Conservation (phyloP, 2,797 vertebrate species). For the Cheirogaleus major region DNA sequence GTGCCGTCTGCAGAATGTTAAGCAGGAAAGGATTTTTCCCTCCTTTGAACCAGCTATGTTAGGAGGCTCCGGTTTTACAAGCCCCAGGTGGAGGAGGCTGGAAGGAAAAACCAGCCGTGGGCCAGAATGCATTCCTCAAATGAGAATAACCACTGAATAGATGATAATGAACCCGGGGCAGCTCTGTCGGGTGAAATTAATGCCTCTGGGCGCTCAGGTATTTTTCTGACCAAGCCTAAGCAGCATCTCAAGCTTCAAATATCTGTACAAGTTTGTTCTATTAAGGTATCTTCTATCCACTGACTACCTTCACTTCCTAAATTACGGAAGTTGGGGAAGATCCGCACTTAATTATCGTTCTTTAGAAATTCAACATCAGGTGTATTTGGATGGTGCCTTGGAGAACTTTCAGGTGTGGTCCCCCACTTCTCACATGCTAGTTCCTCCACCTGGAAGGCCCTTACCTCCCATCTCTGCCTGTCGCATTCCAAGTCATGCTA, state of each 20-base stretch:
- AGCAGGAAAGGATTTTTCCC: conserved; percentile 62
- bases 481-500: neutral
- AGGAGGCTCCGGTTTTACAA: neutral
- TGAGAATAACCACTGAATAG: neutral
- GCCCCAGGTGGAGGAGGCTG: neutral
- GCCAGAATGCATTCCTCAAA: neutral
- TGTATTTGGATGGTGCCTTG: neutral
- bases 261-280: neutral
- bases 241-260: conserved; percentile 30
- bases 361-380: neutral
- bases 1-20: conserved; percentile 72
- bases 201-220: neutral
- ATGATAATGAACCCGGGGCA: neutral
- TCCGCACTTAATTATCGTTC: neutral
- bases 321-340: neutral
- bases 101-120: conserved; percentile 4
- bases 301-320: neutral
- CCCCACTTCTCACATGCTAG: neutral
- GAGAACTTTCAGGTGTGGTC: neutral
- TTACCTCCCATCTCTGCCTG: neutral
- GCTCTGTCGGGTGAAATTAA: neutral
- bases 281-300: neutral
- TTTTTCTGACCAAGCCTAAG: conserved; percentile 39
- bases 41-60: conserved; percentile 51
- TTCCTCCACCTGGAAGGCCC: neutral